Evolutionary conservation across 2,797 vertebrate species (phyloP).

Genomic region (Pantherophis vulpinus): DNA sequence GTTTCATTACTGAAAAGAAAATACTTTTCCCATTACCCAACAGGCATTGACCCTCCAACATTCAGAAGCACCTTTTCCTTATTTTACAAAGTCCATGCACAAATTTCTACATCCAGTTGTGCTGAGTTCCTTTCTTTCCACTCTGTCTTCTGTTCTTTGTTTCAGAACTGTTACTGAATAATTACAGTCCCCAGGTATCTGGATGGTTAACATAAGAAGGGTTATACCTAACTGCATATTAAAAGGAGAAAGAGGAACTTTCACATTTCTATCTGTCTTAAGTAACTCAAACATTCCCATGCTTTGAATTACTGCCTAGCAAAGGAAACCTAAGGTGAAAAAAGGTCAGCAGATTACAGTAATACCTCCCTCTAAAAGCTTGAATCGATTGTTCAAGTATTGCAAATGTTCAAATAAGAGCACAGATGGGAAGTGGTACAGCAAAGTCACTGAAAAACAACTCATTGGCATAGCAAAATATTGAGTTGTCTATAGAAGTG

Average conservation of each 20-base stretch:
- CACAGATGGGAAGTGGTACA: constrained; percentile 61
- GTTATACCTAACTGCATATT: constrained; percentile 33
- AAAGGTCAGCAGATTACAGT: constrained; percentile 65
- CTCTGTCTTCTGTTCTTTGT: constrained; percentile 37
- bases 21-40: constrained; percentile 58
- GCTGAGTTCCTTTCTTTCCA: constrained; percentile 60
- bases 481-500: constrained; percentile 50
- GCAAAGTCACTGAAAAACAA: constrained; percentile 61
- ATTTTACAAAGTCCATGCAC: constrained; percentile 53
- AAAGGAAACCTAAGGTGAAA: constrained; percentile 54
- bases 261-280: constrained; percentile 59
- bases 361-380: constrained; percentile 70
- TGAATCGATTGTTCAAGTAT: constrained; percentile 79
- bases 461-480: constrained; percentile 57
- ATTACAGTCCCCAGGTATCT: constrained; percentile 40
- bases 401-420: constrained; percentile 61
- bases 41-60: constrained; percentile 65
- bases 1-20: constrained; percentile 71
- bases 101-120: constrained; percentile 43
- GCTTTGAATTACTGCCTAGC: constrained; percentile 47
- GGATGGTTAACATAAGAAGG: constrained; percentile 55
- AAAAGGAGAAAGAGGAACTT: constrained; percentile 55
- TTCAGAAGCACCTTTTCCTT: constrained; percentile 46
- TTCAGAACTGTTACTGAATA: constrained; percentile 48
- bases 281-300: constrained; percentile 46